Conservation (phyloP, 2,113 vertebrate species). For the Phyllopteryx taeniolatus region DNA sequence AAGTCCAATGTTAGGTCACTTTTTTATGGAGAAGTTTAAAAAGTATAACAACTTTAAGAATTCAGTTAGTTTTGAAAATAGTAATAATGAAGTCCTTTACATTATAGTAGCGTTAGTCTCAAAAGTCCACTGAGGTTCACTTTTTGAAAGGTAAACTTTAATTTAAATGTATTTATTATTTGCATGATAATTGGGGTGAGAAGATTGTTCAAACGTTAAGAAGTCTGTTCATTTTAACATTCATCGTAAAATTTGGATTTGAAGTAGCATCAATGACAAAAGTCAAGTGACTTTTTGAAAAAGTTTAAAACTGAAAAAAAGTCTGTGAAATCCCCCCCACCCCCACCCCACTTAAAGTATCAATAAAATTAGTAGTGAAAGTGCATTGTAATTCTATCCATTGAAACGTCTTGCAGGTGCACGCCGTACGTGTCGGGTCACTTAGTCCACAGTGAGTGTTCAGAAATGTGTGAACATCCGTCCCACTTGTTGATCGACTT, state of each 20-base stretch:
- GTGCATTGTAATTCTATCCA: not conserved
- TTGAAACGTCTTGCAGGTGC: not conserved
- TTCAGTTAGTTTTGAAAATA: not conserved
- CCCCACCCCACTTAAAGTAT: not conserved
- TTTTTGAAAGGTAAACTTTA: no score
- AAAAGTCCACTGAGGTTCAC: no score
- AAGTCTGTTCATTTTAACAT: no score
- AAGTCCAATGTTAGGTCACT: no score
- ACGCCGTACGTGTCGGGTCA: constrained; percentile 6
- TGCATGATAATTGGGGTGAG: no score
- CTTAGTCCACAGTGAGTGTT: constrained; percentile 39
- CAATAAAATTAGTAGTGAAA: not conserved
- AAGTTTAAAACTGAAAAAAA: not conserved
- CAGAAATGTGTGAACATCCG: constrained; percentile 53
- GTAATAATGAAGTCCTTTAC: not conserved
- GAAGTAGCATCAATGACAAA: no score
- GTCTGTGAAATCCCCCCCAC: not conserved
- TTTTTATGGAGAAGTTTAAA: not conserved
- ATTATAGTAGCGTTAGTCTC: not conserved
- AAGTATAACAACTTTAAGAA: not conserved
- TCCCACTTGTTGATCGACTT: constrained; percentile 72
- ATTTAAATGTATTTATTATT: no score
- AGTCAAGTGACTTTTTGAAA: not conserved
- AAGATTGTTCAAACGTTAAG: no score
- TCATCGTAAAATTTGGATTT: no score